Conservation (phyloP, 2,888 invertebrate species). For the Athalia circularis region DNA sequence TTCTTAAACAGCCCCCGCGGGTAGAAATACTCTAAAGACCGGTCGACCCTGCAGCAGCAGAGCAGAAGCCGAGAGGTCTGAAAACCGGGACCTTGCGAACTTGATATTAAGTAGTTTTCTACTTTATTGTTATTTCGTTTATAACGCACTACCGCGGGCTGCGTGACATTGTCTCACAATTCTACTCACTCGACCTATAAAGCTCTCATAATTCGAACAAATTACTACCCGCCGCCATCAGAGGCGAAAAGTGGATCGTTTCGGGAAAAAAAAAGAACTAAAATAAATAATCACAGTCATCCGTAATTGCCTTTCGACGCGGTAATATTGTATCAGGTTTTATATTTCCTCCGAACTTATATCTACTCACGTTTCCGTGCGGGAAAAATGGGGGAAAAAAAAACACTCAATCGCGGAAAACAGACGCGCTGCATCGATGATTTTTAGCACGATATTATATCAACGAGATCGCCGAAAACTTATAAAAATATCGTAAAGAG, state of each 20-base stretch:
- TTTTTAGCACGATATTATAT: background rate
- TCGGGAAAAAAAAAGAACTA: too few species aligned
- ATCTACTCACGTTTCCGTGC: too few species aligned
- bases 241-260: too few species aligned
- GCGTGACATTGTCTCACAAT: constrained; percentile 17
- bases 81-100: constrained; percentile 17
- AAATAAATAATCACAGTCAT: too few species aligned
- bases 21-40: constrained; percentile 36
- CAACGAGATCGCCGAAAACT: background rate
- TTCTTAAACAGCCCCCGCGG: constrained; percentile 30
- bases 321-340: too few species aligned
- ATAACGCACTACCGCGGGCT: background rate
- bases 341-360: too few species aligned
- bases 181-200: background rate
- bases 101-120: constrained; percentile 36
- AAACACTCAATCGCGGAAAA: background rate
- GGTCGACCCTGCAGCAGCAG: background rate
- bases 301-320: too few species aligned
- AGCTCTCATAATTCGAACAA: background rate
- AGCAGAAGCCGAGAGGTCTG: constrained; percentile 7
- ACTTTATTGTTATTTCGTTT: constrained; percentile 37
- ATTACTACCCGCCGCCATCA: too few species aligned
- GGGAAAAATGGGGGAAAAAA: background rate
- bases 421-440: background rate
- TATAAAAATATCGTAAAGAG: constrained; percentile 5